Evolutionary conservation across 2,797 vertebrate genomes (phyloP).

Genomic region (Pitangus sulphuratus): DNA sequence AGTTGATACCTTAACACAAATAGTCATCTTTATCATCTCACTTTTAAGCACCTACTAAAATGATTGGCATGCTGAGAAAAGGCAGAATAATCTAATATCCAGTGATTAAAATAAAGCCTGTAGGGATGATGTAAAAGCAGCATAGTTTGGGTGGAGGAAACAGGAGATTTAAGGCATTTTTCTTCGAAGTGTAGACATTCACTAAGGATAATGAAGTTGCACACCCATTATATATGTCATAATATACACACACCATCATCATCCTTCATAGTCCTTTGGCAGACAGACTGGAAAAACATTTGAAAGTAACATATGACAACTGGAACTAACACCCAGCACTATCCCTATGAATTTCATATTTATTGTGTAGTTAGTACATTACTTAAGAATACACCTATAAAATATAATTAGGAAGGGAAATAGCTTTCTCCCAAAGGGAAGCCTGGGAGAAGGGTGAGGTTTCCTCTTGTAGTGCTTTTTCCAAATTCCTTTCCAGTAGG

Average conservation of each 20-base stretch:
- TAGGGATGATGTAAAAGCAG: background rate
- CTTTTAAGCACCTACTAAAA: background rate
- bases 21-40: background rate
- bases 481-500: background rate
- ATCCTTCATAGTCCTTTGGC: background rate
- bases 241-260: background rate
- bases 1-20: background rate
- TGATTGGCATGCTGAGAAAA: background rate
- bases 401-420: constrained; percentile 8
- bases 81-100: background rate
- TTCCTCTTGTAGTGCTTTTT: constrained; percentile 5
- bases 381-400: background rate
- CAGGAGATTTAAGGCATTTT: background rate
- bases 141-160: constrained; percentile 17
- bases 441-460: constrained; percentile 18
- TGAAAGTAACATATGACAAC: constrained; percentile 7
- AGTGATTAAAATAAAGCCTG: background rate
- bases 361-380: background rate
- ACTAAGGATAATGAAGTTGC: background rate
- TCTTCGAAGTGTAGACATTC: background rate
- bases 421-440: background rate
- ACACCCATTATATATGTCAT: background rate
- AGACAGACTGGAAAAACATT: constrained; percentile 21
- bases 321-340: constrained; percentile 1
- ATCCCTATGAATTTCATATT: background rate